Base-by-base conservation (phyloP, 2,888 invertebrate genomes). In the Eurois occulta region DNA sequence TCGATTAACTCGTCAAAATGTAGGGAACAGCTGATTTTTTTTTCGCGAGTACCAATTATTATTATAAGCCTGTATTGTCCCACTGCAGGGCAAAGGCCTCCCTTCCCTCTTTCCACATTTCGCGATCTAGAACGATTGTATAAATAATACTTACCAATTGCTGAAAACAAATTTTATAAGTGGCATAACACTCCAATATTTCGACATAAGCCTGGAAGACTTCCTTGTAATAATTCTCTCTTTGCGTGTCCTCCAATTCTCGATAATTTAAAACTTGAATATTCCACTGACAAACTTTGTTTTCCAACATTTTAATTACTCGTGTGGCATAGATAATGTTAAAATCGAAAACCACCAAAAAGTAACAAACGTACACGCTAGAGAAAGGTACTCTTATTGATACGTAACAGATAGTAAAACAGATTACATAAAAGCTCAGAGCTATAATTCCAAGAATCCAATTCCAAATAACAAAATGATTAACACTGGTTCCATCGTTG, bases 151-250 rank as follows among this genome's bases (percentile, higher is more conserved):
- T 80, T 65, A 79, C 78, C 1, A 41, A 52, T 7, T 72, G 41
- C 24, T 78, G 81, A 48, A 78, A 81, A 46, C 74, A 41, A 21
- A 38, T 21, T 72, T 72, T 71, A 38, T 68, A 69, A 13, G 62
- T 62, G n/a, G 77, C 13, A 55, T 71, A 86, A 68, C 86, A 80
- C 32, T 75, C 35, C 6, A 83, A 21, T 55, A 85, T 83, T 41
- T 80, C 24, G 13, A 28, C 35, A n/a, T 69, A 83, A 35, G 73
- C 28, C n/a, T 78, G n/a, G 43, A 78, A 84, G 32, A 73, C 35
- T 55, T 11, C 64, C 7, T 46, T 65, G 16, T 10, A 13, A n/a
- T 28, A 70, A 10, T 10, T 66, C 7, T 41, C 11, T 1, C 28
- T 28, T 41, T 38, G 5, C 7, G 5, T 13, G 5, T 46, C 16